phyloP scores from a whole-genome alignment of 2,113 vertebrate species.

The Takifugu bimaculatus region DNA sequence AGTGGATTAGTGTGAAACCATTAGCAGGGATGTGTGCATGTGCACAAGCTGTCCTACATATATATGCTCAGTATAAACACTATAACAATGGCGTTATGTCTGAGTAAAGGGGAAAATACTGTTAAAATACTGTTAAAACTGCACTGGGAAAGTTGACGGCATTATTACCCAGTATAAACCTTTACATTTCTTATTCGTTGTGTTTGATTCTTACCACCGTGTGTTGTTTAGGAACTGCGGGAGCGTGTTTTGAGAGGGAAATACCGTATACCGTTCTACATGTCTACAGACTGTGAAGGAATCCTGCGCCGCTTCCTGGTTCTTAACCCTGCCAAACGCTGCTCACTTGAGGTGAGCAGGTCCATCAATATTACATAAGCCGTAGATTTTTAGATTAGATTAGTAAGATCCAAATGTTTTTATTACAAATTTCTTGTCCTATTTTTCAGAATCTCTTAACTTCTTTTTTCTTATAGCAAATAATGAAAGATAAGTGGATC shows the following conservation, averaged over 20 bases:
- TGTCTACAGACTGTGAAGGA: constrained; percentile 95
- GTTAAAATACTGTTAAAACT: too few species aligned
- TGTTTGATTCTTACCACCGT: neutral
- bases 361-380: neutral
- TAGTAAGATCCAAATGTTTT: too few species aligned
- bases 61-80: neutral
- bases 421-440: neutral
- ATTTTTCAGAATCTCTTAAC: neutral
- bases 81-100: too few species aligned
- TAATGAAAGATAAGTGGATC: constrained; percentile 97
- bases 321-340: constrained; percentile 90
- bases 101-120: too few species aligned
- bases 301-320: constrained; percentile 89
- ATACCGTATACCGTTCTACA: constrained; percentile 94
- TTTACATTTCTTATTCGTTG: too few species aligned
- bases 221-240: constrained; percentile 81
- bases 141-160: neutral
- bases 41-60: neutral
- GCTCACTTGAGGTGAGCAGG: constrained; percentile 85
- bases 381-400: neutral
- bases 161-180: too few species aligned
- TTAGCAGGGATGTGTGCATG: neutral
- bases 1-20: neutral
- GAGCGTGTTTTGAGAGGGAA: constrained; percentile 92
- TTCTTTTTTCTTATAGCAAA: constrained; percentile 78